These are phyloP conservation scores for Clistopyga incitator DNA, from an alignment of 2,888 invertebrate species.

Conservation along the genomic window DNA sequence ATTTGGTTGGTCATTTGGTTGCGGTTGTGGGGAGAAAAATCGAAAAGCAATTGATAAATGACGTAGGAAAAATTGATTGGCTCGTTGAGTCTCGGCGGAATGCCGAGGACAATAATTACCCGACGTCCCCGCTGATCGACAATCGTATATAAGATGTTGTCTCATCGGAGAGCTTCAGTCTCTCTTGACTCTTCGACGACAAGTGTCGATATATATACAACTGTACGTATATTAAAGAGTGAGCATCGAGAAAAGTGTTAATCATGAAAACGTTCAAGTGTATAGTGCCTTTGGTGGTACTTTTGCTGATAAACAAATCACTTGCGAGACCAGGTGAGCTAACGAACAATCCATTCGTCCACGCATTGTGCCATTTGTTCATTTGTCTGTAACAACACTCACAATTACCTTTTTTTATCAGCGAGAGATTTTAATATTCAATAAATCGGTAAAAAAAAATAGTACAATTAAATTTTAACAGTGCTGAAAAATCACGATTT, in stretches of 20 bases:
- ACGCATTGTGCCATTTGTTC: constrained; percentile 8
- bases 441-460: background rate
- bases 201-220: constrained; percentile 44
- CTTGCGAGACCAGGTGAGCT: constrained; percentile 77
- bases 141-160: constrained; percentile 81
- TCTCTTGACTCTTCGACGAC: constrained; percentile 74
- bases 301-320: constrained; percentile 73
- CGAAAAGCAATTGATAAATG: constrained; percentile 12
- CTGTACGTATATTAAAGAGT: constrained; percentile 29
- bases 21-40: constrained; percentile 35
- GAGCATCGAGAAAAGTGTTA: constrained; percentile 46
- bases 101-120: constrained; percentile 74
- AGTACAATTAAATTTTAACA: background rate
- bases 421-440: background rate
- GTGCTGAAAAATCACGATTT: background rate
- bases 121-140: constrained; percentile 69
- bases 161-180: constrained; percentile 77
- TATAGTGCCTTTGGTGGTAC: constrained; percentile 75
- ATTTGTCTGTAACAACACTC: background rate
- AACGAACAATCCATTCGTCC: background rate
- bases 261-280: constrained; percentile 76
- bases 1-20: background rate
- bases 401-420: background rate
- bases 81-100: constrained; percentile 20
- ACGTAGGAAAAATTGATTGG: constrained; percentile 33